A percentile compares a stretch with the other conserved stretches of the same genome.
Evolutionary conservation across 2,888 invertebrate genomes (phyloP).

Genomic region (Gibbula magus): DNA sequence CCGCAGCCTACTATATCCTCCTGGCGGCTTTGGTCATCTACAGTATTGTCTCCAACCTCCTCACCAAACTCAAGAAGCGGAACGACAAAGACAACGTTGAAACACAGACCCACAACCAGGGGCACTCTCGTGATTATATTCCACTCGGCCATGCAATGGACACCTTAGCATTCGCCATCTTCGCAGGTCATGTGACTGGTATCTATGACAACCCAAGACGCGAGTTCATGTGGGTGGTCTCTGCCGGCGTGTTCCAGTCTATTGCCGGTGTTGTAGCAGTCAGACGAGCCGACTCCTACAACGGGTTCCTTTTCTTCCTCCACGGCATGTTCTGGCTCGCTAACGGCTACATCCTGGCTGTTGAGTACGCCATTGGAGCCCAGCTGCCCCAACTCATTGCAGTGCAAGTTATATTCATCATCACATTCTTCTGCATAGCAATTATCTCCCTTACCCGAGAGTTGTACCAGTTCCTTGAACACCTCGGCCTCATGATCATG

Average conservation of each 20-base stretch:
- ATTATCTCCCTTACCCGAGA: slow-evolving; percentile 46
- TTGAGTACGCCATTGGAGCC: slow-evolving; percentile 36
- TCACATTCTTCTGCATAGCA: slow-evolving; percentile 43
- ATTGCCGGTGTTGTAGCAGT: slow-evolving; percentile 46
- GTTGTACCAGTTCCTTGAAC: slow-evolving; percentile 46
- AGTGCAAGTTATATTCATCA: slow-evolving; percentile 44
- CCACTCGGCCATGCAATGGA: slow-evolving; percentile 52
- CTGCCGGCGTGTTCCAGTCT: slow-evolving; percentile 48
- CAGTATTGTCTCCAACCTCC: slow-evolving; percentile 34
- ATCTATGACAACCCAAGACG: slow-evolving; percentile 33
- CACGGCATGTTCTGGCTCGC: slow-evolving; percentile 53
- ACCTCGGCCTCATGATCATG: slow-evolving; percentile 43
- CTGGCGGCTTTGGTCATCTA: slow-evolving; percentile 44
- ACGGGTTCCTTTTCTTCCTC: slow-evolving; percentile 44
- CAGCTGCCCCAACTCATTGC: slow-evolving; percentile 38
- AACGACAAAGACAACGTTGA: slow-evolving; percentile 8
- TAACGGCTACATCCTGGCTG: slow-evolving; percentile 43
- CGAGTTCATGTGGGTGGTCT: slow-evolving; percentile 51
- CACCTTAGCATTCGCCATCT: slow-evolving; percentile 48
- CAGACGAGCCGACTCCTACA: slow-evolving; percentile 42
- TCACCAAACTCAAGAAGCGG: slow-evolving; percentile 32
- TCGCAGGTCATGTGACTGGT: slow-evolving; percentile 47
- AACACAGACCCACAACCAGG: background rate
- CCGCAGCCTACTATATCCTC: slow-evolving; percentile 50
- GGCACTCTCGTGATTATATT: slow-evolving; percentile 45